These are phyloP conservation scores for Trogon surrucura DNA, from an alignment of 2,113 vertebrate genomes.

Conservation along the genomic window DNA sequence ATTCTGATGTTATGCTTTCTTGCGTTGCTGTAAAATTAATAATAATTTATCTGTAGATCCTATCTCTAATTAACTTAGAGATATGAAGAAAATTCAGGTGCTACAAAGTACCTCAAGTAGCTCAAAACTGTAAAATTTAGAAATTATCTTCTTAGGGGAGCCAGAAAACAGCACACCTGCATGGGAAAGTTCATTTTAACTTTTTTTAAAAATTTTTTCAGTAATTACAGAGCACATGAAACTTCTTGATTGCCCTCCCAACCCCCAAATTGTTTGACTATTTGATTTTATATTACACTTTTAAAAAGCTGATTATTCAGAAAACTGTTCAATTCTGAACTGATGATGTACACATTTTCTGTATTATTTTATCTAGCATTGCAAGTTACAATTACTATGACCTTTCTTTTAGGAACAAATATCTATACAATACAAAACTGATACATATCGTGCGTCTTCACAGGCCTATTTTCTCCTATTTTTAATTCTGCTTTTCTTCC, in stretches of 20 bases:
- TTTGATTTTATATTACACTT: not conserved
- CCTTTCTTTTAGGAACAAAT: not conserved
- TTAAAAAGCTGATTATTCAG: not conserved
- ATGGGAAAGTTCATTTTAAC: slow-evolving; percentile 56
- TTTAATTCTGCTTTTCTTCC: not conserved
- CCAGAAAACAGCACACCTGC: slow-evolving; percentile 64
- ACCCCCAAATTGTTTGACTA: not conserved
- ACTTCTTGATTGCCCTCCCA: not conserved
- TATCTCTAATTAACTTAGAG: slow-evolving; percentile 44
- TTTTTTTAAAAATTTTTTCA: not conserved
- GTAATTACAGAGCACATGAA: not conserved
- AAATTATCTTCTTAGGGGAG: slow-evolving; percentile 60
- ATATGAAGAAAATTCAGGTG: not conserved
- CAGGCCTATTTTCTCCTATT: not conserved
- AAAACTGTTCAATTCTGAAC: not conserved
- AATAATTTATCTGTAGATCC: not conserved
- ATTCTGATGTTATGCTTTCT: slow-evolving; percentile 1
- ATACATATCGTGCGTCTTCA: not conserved
- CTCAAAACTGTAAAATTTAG: slow-evolving; percentile 65
- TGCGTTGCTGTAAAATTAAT: not conserved
- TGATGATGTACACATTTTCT: not conserved
- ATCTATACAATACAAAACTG: not conserved
- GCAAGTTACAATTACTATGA: not conserved
- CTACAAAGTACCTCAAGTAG: slow-evolving; percentile 59
- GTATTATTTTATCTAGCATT: not conserved